Evolutionary conservation across 1,140 invertebrate species (phyloP).

Genomic region (Solen grandis): DNA sequence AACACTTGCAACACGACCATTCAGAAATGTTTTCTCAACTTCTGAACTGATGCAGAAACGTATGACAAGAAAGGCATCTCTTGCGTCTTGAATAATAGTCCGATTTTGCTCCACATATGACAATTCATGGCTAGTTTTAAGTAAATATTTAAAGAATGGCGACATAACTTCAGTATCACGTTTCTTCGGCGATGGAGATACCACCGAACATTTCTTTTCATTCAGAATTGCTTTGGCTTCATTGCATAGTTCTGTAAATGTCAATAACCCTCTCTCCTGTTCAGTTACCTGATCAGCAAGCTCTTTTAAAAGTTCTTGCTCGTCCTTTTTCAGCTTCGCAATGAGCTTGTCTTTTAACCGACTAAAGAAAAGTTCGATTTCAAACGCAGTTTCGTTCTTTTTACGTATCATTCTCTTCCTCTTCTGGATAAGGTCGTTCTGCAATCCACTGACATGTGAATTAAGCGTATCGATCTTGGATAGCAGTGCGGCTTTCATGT

Average conservation of each 20-base stretch:
- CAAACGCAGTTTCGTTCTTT: slow-evolving; percentile 22
- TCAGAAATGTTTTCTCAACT: slow-evolving; percentile 28
- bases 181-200: neutral
- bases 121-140: slow-evolving; percentile 1
- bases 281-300: slow-evolving; percentile 34
- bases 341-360: slow-evolving; percentile 3
- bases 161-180: neutral
- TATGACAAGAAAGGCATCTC: slow-evolving; percentile 36
- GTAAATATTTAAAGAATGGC: neutral
- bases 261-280: slow-evolving; percentile 14
- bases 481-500: neutral
- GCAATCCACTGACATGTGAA: neutral
- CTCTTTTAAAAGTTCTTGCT: slow-evolving; percentile 14
- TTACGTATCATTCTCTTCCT: slow-evolving; percentile 37
- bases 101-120: neutral
- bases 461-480: neutral
- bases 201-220: slow-evolving; percentile 9
- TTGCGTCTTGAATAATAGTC: neutral
- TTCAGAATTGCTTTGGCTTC: neutral
- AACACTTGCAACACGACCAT: slow-evolving; percentile 24
- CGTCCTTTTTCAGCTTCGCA: slow-evolving; percentile 27
- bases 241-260: slow-evolving; percentile 18
- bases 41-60: slow-evolving; percentile 47
- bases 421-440: slow-evolving; percentile 18
- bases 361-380: slow-evolving; percentile 38